A percentile compares a stretch with the other conserved stretches of the same genome.
phyloP scores from a whole-genome alignment of 2,797 vertebrate genomes.

The Catostomus latipinnis region DNA sequence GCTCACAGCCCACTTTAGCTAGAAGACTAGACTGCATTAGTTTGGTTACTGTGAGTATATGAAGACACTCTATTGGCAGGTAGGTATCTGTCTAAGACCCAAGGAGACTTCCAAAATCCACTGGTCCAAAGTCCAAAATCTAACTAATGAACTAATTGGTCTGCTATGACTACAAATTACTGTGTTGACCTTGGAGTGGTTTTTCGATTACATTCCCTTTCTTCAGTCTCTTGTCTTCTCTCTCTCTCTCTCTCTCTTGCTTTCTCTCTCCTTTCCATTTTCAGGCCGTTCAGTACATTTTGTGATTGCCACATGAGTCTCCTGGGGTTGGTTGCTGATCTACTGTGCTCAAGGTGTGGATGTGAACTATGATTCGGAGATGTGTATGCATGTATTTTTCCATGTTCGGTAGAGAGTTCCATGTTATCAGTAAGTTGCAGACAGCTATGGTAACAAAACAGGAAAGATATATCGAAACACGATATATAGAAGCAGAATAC shows the following conservation, averaged over 20 bases:
- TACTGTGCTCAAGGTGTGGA: constrained; percentile 42
- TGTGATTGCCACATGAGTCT: constrained; percentile 56
- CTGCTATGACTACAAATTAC: constrained; percentile 53
- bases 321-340: constrained; percentile 50
- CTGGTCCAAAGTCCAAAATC: constrained; percentile 7
- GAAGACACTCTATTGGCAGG: background rate
- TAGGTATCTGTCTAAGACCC: background rate
- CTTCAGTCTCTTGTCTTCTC: background rate
- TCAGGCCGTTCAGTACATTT: constrained; percentile 48
- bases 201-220: constrained; percentile 5
- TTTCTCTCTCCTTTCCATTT: constrained; percentile 44
- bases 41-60: constrained; percentile 9
- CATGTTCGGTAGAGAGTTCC: background rate
- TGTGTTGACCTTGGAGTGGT: constrained; percentile 53
- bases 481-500: too few relatives aligned
- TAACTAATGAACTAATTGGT: constrained; percentile 44
- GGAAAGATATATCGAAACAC: background rate
- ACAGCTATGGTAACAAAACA: background rate
- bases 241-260: background rate
- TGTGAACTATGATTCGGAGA: constrained; percentile 44
- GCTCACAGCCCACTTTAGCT: background rate
- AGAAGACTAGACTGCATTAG: background rate
- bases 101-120: constrained; percentile 32
- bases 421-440: background rate
- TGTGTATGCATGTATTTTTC: constrained; percentile 15